Conservation (phyloP, 2,113 vertebrate genomes). For the Setophaga kirtlandii region DNA sequence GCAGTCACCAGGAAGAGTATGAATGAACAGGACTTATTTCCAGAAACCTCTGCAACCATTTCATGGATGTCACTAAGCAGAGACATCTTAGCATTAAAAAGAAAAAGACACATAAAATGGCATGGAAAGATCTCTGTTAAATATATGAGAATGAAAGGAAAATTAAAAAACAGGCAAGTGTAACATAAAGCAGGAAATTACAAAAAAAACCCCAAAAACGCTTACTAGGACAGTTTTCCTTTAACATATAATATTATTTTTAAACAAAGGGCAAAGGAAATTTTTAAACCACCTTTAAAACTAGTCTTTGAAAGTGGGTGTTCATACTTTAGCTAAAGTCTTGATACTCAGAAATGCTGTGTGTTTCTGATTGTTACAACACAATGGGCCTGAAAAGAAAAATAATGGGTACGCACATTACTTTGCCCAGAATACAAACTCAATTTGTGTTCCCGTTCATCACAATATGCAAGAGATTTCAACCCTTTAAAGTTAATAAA, state of each 20-base stretch:
- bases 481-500: background rate
- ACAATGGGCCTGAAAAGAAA: background rate
- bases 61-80: background rate
- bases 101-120: background rate
- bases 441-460: background rate
- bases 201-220: background rate
- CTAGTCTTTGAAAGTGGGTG: background rate
- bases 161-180: background rate
- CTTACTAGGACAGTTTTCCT: conserved; percentile 10
- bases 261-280: conserved; percentile 25
- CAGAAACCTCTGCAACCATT: background rate
- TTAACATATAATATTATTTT: conserved; percentile 44
- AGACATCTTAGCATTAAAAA: background rate
- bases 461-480: background rate
- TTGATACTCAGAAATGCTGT: background rate
- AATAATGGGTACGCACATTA: background rate
- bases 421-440: background rate
- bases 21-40: background rate
- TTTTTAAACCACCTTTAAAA: conserved; percentile 18
- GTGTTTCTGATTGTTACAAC: background rate
- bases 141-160: background rate
- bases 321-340: background rate
- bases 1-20: background rate
- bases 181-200: conserved; percentile 29
- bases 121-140: background rate